Percentiles rank a stretch among this genome's conserved stretches.
These are phyloP conservation scores for Hydrozoanthus gracilis DNA, from an alignment of 92 coral and sea anemone genomes.

Conservation along the genomic window DNA sequence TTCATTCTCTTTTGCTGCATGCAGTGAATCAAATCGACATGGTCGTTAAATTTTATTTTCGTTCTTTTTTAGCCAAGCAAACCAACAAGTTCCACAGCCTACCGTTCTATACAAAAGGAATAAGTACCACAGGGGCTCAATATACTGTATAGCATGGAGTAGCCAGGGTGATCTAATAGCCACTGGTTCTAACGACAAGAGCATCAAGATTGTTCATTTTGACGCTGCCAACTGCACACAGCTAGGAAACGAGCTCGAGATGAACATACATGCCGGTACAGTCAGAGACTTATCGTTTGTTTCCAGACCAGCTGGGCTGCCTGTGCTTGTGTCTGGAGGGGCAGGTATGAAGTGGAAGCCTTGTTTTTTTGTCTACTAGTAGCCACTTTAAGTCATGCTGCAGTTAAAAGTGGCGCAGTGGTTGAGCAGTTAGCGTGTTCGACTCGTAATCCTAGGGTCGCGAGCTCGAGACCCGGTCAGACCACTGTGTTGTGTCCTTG, in stretches of 20 bases:
- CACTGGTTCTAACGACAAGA: constrained; percentile 97
- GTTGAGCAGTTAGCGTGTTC: not conserved
- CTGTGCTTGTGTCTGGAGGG: constrained; percentile 95
- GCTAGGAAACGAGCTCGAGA: constrained; percentile 81
- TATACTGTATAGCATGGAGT: constrained; percentile 95
- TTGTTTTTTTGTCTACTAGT: not conserved
- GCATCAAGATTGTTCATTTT: constrained; percentile 86
- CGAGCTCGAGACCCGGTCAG: no score
- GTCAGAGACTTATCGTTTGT: constrained; percentile 94
- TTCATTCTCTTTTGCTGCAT: not conserved
- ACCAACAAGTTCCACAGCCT: constrained; percentile 75
- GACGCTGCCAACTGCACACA: constrained; percentile 82
- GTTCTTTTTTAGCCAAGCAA: constrained; percentile 49
- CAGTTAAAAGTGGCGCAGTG: no score
- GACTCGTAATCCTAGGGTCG: no score
- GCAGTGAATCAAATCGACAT: not conserved
- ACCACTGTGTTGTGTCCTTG: no score
- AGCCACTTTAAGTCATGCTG: no score
- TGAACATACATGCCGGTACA: constrained; percentile 87
- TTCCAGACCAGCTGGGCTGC: constrained; percentile 78
- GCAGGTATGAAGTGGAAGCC: constrained; percentile 73
- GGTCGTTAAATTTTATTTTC: not conserved
- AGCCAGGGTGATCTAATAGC: constrained; percentile 85
- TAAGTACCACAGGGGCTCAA: constrained; percentile 95
- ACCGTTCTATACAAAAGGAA: constrained; percentile 86